These are phyloP conservation scores for Engystomops pustulosus DNA, from an alignment of 2,113 vertebrate genomes.

Conservation along the genomic window DNA sequence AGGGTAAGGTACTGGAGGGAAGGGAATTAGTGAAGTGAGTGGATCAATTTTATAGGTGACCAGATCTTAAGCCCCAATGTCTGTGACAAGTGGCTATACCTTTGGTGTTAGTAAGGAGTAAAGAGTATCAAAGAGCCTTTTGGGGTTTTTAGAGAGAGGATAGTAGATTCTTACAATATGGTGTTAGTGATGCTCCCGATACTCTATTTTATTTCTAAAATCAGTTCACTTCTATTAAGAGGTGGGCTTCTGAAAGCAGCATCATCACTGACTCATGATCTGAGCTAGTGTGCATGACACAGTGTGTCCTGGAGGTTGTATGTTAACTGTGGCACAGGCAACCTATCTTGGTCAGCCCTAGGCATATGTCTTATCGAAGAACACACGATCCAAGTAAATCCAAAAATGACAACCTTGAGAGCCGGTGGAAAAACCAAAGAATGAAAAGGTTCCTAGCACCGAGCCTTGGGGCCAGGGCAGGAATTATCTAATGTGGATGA, in stretches of 20 bases:
- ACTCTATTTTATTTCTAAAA: no score
- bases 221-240: no score
- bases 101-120: no score
- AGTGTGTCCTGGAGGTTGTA: slow-evolving; percentile 40
- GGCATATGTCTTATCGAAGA: slow-evolving; percentile 60
- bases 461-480: slow-evolving; percentile 64
- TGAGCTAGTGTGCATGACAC: slow-evolving; percentile 42
- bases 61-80: no score
- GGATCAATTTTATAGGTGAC: no score
- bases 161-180: no score
- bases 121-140: no score
- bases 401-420: slow-evolving; percentile 67
- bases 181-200: no score
- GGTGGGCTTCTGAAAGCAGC: neutral
- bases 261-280: slow-evolving; percentile 24
- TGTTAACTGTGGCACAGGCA: slow-evolving; percentile 26
- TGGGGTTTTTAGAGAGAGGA: no score
- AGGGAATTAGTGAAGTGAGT: no score
- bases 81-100: no score
- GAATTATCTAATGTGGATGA: slow-evolving; percentile 68
- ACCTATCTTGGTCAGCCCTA: slow-evolving; percentile 55
- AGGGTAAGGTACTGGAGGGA: no score
- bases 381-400: slow-evolving; percentile 62
- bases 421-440: slow-evolving; percentile 64
- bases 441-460: slow-evolving; percentile 64